A percentile compares a stretch with the other conserved stretches of the same genome.
These are phyloP conservation scores for Campoletis raptor DNA, from an alignment of 2,888 invertebrate genomes.

Conservation along the genomic window DNA sequence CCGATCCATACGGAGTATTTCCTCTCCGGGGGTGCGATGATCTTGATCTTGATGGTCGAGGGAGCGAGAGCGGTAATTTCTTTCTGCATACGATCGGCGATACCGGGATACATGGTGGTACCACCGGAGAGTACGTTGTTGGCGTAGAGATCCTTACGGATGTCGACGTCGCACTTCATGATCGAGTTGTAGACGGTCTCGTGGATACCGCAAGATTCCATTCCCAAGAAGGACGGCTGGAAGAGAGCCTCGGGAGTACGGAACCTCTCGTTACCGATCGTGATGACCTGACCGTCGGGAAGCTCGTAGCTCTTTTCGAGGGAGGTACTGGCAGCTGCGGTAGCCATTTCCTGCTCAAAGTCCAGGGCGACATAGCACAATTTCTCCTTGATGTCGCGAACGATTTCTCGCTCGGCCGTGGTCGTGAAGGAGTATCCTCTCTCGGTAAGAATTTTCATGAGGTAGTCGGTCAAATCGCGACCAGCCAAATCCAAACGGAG, in stretches of 20 bases:
- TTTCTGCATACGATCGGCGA: conserved; percentile 98
- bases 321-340: conserved; percentile 95
- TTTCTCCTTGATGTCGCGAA: conserved; percentile 97
- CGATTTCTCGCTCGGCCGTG: conserved; percentile 98
- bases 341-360: conserved; percentile 98
- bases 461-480: conserved; percentile 98
- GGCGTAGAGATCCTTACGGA: conserved; percentile 95
- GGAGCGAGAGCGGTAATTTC: conserved; percentile 96
- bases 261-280: conserved; percentile 94
- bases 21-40: conserved; percentile 91
- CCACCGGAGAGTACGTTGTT: conserved; percentile 96
- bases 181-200: conserved; percentile 98
- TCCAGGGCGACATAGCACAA: conserved; percentile 96
- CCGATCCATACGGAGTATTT: conserved; percentile 99
- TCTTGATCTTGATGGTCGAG: conserved; percentile 96
- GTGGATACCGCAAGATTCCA: conserved; percentile 96
- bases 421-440: conserved; percentile 98
- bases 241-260: conserved; percentile 95
- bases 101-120: conserved; percentile 97
- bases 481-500: conserved; percentile 98
- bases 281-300: conserved; percentile 95
- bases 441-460: conserved; percentile 98
- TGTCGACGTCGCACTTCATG: conserved; percentile 99
- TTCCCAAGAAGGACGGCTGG: conserved; percentile 96
- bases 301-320: conserved; percentile 97